These are phyloP conservation scores for Peromyscus maniculatus DNA, from an alignment of 2,113 vertebrate genomes.

Conservation along the genomic window DNA sequence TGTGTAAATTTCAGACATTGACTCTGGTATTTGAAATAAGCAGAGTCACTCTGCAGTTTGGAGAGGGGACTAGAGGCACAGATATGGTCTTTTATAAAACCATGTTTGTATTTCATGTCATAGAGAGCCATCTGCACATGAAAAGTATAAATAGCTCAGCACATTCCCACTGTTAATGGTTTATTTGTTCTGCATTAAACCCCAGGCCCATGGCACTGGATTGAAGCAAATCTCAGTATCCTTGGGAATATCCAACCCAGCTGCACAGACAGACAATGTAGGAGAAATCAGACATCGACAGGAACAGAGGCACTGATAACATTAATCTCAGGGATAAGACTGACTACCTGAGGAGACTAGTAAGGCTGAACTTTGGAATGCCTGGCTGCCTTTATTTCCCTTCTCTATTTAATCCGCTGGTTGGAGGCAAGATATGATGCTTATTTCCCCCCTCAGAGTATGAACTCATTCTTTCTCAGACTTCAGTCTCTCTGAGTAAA, in stretches of 20 bases:
- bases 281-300: not conserved
- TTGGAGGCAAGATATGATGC: not conserved
- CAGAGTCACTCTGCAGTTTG: too few relatives aligned
- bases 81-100: not conserved
- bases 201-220: not conserved
- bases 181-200: not conserved
- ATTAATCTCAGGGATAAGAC: not conserved
- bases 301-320: not conserved
- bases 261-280: not conserved
- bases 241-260: not conserved
- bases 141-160: not conserved
- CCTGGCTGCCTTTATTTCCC: not conserved
- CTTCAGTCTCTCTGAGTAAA: not conserved
- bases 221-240: not conserved
- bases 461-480: not conserved
- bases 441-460: not conserved
- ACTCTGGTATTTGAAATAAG: not conserved
- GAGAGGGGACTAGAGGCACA: not conserved
- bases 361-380: not conserved
- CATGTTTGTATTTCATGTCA: not conserved
- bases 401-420: not conserved
- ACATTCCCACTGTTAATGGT: not conserved
- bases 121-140: not conserved
- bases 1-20: not conserved
- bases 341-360: not conserved